Evolutionary conservation across 2,888 invertebrate species (phyloP).

Genomic region (Serripes groenlandicus): DNA sequence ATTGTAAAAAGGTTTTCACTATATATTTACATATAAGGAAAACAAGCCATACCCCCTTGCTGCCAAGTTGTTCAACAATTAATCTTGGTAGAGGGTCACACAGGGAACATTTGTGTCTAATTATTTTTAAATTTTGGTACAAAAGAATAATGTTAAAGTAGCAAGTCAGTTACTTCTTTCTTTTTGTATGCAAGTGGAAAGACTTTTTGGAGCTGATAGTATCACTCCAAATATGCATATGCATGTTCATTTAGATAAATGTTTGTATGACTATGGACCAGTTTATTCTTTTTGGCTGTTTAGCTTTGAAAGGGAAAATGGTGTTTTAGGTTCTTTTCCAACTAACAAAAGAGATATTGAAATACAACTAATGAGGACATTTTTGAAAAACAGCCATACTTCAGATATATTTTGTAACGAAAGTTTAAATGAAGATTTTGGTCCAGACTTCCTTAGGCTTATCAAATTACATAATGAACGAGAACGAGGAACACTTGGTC

Average conservation of each 20-base stretch:
- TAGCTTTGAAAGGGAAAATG: neutral
- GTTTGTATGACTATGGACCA: neutral
- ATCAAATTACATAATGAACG: neutral
- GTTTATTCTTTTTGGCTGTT: neutral
- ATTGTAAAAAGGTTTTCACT: too few species aligned
- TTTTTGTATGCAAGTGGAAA: neutral
- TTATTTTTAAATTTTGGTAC: too few species aligned
- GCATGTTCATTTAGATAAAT: neutral
- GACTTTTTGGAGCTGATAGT: neutral
- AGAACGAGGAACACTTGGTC: neutral
- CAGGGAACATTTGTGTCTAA: too few species aligned
- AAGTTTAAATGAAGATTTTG: neutral
- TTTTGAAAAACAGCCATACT: neutral
- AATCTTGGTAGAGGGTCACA: too few species aligned
- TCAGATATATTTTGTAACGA: neutral
- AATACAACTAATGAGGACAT: neutral
- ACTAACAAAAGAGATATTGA: neutral
- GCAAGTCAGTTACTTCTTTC: neutral
- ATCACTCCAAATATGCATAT: neutral
- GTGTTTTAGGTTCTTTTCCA: neutral
- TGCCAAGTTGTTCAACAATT: too few species aligned
- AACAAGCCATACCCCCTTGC: too few species aligned
- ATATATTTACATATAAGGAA: too few species aligned
- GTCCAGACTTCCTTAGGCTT: neutral
- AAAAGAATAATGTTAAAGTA: neutral